Evolutionary conservation across 2,113 vertebrate species (phyloP), one percentile per base, ranked within the genome.

Genomic region (Hirundichthys speculiger): DNA sequence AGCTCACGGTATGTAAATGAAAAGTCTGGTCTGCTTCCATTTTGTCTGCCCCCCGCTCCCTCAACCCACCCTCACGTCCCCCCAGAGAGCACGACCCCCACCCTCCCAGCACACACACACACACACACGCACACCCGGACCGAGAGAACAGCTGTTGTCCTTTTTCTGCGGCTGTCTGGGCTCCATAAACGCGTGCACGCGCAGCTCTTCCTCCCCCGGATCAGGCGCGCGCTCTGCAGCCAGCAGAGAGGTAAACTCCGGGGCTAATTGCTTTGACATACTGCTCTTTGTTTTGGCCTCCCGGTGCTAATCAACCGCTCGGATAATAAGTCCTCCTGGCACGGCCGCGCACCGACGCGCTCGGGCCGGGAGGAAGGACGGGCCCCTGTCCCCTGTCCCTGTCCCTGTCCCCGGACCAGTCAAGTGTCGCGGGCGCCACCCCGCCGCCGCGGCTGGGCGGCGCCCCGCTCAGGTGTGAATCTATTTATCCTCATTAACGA

Each of bases 401-500:
- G n/a, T n/a, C n/a, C n/a, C n/a, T n/a, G 13, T 30, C 30, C 19
- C 2, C 39, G 16, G 30, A 4, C 16, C 63, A 60, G 49, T 60
- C 64, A 51, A 58, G 65, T 27, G 61, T 24, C 15, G 52, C 63
- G 38, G 63, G 79, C 48, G 42, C 85, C 79, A 79, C 76, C 71
- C 78, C 72, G 77, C 80, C 25, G 54, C 74, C 64, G 66, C 69
- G 91, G 86, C 91, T 79, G 90, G 91, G 91, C 93, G 87, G 85
- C 90, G 79, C 89, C 90, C 84, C 84, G 91, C 91, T 95, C 95
- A 98, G 95, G 95, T 96, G 93, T 91, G 95, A 95, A 96, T 96
- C 94, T 96, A 96, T 98, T 96, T 95, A 95, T 95, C 94, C 94
- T 94, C 95, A 95, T 97, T 96, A 97, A 95, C 94, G 91, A 94